Conservation (phyloP, 2,888 invertebrate genomes). For the Nyleta sp. region DNA sequence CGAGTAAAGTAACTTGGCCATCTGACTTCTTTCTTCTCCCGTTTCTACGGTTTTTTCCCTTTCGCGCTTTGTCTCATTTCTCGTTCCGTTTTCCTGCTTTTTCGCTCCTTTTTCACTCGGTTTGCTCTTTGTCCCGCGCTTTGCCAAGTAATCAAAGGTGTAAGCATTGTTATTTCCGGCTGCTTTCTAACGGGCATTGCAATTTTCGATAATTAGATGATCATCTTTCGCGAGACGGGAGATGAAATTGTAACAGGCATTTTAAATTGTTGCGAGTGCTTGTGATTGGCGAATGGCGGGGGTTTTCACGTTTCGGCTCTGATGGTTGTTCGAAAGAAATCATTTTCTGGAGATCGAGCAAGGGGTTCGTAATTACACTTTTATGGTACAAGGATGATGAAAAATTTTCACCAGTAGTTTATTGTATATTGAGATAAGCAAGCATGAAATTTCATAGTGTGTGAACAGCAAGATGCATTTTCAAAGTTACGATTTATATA, state of each 20-base stretch:
- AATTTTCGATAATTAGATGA: conserved; percentile 31
- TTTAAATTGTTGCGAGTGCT: conserved; percentile 1
- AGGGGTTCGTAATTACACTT: too few species aligned
- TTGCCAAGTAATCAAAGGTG: conserved; percentile 11
- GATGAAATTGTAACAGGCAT: neutral
- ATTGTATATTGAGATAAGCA: too few species aligned
- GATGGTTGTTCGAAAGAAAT: conserved; percentile 13
- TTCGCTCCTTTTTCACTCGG: neutral
- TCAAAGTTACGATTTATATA: too few species aligned
- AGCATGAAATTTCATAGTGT: too few species aligned
- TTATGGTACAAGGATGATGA: too few species aligned
- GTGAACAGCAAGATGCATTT: too few species aligned
- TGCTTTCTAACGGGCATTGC: conserved; percentile 14
- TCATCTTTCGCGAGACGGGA: conserved; percentile 1
- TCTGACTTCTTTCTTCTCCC: conserved; percentile 18
- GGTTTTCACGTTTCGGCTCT: neutral
- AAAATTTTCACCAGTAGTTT: too few species aligned
- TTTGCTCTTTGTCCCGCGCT: neutral
- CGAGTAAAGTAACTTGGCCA: conserved; percentile 36
- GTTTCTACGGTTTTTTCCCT: neutral
- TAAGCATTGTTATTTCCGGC: conserved; percentile 28
- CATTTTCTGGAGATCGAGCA: conserved; percentile 8
- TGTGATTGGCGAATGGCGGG: neutral
- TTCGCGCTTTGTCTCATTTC: neutral
- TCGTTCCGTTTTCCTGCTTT: neutral